Percentiles rank a stretch among this genome's conserved stretches.
These are phyloP conservation scores for Nannospalax galili DNA, from an alignment of 2,113 vertebrate genomes.

Conservation along the genomic window DNA sequence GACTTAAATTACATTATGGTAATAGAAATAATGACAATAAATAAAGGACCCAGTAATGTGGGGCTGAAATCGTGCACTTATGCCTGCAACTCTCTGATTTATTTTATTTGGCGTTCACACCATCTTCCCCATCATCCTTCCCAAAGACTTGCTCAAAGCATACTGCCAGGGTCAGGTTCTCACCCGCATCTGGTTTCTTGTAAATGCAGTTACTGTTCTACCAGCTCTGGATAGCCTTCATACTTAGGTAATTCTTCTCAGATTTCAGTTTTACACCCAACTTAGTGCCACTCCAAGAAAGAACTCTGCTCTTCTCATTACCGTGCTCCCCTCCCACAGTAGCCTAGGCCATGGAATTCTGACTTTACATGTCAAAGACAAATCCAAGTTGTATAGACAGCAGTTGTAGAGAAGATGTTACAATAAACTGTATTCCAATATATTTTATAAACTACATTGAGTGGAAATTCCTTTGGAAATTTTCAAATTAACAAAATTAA, in stretches of 20 bases:
- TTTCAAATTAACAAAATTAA: not conserved
- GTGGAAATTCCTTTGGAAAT: not conserved
- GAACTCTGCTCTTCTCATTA: not conserved
- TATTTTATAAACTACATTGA: not conserved
- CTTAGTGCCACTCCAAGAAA: not conserved
- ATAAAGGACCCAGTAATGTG: not conserved
- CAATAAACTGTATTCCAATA: not conserved
- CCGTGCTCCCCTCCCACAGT: too few species aligned
- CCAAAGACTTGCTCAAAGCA: not conserved
- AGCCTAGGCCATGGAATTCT: not conserved
- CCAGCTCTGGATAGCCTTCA: not conserved
- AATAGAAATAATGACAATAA: not conserved
- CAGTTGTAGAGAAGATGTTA: not conserved
- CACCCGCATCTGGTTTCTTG: accelerated
- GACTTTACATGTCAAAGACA: not conserved
- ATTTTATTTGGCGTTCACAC: not conserved
- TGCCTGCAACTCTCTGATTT: not conserved
- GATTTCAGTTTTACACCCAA: not conserved
- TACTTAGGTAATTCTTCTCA: not conserved
- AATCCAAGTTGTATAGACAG: not conserved
- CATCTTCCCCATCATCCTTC: not conserved
- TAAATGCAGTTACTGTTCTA: not conserved
- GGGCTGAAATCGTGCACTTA: not conserved
- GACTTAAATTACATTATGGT: not conserved
- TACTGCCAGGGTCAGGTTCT: not conserved